These are phyloP conservation scores for Urocynchramus pylzowi DNA, from an alignment of 2,113 vertebrate genomes.

Conservation along the genomic window DNA sequence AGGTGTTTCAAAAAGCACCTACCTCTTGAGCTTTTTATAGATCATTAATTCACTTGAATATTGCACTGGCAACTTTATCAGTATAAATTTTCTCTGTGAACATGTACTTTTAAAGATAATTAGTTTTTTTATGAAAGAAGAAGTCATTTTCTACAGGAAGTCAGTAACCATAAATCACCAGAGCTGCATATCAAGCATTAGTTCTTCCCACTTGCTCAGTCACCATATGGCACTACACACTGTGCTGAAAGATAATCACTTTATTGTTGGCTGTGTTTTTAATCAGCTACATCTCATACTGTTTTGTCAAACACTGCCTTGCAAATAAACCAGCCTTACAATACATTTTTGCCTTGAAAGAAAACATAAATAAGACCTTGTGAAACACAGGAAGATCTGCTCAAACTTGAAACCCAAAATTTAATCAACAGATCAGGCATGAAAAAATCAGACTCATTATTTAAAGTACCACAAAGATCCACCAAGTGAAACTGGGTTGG, in stretches of 20 bases:
- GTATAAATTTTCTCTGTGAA: not conserved
- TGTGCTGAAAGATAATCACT: conserved; percentile 65
- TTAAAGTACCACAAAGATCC: not conserved
- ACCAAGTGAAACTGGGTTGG: not conserved
- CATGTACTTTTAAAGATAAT: conserved; percentile 25
- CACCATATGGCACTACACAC: conserved; percentile 60
- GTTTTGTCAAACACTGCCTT: conserved; percentile 53
- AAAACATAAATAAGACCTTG: not conserved
- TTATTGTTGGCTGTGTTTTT: conserved; percentile 59
- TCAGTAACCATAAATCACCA: conserved; percentile 43
- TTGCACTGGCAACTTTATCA: not conserved
- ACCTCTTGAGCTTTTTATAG: not conserved
- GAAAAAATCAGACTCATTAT: not conserved
- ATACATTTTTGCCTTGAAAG: not conserved
- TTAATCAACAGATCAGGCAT: not conserved
- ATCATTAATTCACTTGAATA: not conserved
- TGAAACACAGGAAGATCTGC: not conserved
- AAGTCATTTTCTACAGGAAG: conserved; percentile 52
- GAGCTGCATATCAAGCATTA: conserved; percentile 44
- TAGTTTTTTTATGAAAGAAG: conserved; percentile 55
- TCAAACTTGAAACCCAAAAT: not conserved
- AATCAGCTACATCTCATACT: conserved; percentile 55
- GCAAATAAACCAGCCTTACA: not conserved
- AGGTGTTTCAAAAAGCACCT: not conserved
- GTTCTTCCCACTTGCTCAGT: conserved; percentile 60